Evolutionary conservation across 2,888 invertebrate genomes (phyloP), one percentile per base, ranked within the genome.

Genomic region (Atrina japonica): DNA sequence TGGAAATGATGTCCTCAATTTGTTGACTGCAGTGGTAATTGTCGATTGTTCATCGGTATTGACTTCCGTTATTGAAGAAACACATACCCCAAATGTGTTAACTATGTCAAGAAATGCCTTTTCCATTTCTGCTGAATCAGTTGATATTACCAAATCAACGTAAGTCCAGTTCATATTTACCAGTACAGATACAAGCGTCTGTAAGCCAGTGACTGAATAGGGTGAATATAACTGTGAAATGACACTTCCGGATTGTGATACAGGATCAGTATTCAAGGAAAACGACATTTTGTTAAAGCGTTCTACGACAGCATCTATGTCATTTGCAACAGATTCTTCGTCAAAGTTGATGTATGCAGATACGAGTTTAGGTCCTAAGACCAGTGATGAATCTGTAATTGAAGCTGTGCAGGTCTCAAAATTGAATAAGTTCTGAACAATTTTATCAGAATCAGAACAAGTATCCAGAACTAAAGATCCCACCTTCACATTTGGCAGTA

Each of bases 401-500:
- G 66, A 58, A 50, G 73, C 60, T 27, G 65, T 53, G 66, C 86
- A 84, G 0, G 83, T 77, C 59, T 86, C 82, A 64, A 86, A 86
- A 61, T 84, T 83, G 14, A 79, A 63, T 7, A 84, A 21, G 3
- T 70, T 64, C 53, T 81, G 82, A 11, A 77, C 27, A 1, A 77
- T 74, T 23, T 68, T 67, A 16, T 70, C 70, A 9, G 63, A 50
- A 49, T 79, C 75, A 6, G 82, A 80, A 56, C 86, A 87, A 0
- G 83, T 77, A 64, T 87, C 86, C 9, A 86, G 30, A 35, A 85
- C 43, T 2, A 86, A 45, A 0, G 78, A 80, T 0, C 86, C 86
- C 0, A 85, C 49, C 0, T 25, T 67, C 0, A 84, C 67, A 18
- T 77, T 76, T 1, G 78, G 76, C 9, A 87, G 71, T 1, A 84